Percentiles rank a stretch among this genome's conserved stretches.
These are phyloP conservation scores for Indicator maculatus DNA, from an alignment of 2,113 vertebrate genomes.

Conservation along the genomic window DNA sequence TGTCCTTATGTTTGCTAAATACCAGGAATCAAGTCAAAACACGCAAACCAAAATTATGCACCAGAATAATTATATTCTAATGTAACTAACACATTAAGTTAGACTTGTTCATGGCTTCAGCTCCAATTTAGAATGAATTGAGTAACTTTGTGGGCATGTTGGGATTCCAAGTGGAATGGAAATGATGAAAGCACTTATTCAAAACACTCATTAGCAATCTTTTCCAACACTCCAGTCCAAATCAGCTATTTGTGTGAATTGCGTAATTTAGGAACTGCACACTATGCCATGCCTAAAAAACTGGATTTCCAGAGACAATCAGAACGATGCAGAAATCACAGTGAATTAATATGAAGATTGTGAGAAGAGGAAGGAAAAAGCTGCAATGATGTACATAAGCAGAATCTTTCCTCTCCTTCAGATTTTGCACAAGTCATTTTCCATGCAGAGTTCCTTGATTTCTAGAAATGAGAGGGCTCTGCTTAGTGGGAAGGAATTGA, in stretches of 20 bases:
- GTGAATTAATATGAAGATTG: background rate
- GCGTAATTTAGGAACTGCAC: background rate
- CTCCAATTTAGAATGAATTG: conserved; percentile 1
- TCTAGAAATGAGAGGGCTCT: background rate
- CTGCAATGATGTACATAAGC: background rate
- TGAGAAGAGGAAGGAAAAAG: background rate
- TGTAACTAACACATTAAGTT: background rate
- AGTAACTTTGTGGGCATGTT: background rate
- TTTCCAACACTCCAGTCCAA: conserved; percentile 30
- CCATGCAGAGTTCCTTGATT: background rate
- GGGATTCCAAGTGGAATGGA: background rate
- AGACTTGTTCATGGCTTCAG: background rate
- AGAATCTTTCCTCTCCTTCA: background rate
- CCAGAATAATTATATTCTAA: background rate
- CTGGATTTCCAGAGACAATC: background rate
- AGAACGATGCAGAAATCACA: background rate
- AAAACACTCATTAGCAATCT: conserved; percentile 16
- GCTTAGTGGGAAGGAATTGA: background rate
- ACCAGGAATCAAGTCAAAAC: conserved; percentile 7
- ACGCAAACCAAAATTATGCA: background rate
- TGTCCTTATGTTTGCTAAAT: background rate
- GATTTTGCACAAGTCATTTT: background rate
- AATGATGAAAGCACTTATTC: background rate
- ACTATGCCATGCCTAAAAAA: background rate
- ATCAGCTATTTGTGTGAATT: conserved; percentile 5